These are phyloP conservation scores for Archegozetes longisetosus DNA, from an alignment of 1,140 invertebrate genomes.

Conservation along the genomic window DNA sequence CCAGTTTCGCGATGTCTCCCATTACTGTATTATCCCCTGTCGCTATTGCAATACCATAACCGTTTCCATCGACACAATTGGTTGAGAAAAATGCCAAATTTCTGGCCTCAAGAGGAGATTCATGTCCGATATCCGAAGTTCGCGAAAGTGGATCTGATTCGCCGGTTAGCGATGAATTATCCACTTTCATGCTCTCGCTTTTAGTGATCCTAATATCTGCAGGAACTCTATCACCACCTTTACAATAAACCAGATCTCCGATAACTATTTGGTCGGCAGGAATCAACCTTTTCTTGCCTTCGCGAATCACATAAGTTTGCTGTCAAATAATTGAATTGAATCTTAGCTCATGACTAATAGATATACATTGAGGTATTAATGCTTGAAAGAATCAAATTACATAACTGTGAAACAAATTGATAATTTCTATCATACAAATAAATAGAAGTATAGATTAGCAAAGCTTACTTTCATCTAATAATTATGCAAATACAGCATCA, in stretches of 20 bases:
- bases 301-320: conserved; percentile 81
- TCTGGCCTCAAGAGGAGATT: conserved; percentile 48
- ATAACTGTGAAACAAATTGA: no score
- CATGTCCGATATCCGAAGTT: conserved; percentile 40
- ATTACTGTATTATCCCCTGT: conserved; percentile 34
- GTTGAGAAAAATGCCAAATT: conserved; percentile 57
- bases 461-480: no score
- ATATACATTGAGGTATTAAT: no score
- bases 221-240: conserved; percentile 33
- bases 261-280: conserved; percentile 74
- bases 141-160: conserved; percentile 49
- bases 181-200: conserved; percentile 22
- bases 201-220: neutral
- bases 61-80: conserved; percentile 40
- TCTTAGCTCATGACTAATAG: no score
- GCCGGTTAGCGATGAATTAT: conserved; percentile 58
- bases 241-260: conserved; percentile 82
- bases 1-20: conserved; percentile 35
- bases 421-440: no score
- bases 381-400: no score
- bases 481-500: no score
- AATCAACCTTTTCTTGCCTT: conserved; percentile 76
- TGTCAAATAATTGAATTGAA: conserved; percentile 25
- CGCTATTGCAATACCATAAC: conserved; percentile 28
- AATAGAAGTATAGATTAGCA: no score